phyloP scores from a whole-genome alignment of 2,888 invertebrate genomes.

The Iphiclides podalirius region DNA sequence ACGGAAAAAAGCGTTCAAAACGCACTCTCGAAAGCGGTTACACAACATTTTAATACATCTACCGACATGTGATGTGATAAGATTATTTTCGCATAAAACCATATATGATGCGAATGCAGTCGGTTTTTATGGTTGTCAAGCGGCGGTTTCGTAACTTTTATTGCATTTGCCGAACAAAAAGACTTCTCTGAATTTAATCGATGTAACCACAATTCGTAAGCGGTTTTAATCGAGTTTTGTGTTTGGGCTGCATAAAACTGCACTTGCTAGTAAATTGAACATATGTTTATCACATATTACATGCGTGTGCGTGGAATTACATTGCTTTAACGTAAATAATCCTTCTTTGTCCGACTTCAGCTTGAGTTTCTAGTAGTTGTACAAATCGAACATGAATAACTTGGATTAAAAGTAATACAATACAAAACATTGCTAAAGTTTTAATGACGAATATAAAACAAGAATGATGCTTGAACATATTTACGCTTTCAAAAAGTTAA shows the following conservation, averaged over 20 bases:
- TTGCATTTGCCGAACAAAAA: background rate
- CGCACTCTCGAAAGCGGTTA: background rate
- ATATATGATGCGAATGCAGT: background rate
- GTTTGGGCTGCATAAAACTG: background rate
- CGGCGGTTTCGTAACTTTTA: background rate
- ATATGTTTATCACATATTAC: too few relatives aligned
- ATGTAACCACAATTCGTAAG: background rate
- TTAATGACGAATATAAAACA: too few relatives aligned
- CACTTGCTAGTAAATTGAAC: background rate
- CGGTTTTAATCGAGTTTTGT: background rate
- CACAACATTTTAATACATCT: background rate
- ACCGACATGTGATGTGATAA: background rate
- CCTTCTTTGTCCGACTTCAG: too few relatives aligned
- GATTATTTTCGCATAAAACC: constrained; percentile 10
- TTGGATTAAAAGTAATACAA: background rate
- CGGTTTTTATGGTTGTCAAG: constrained; percentile 8
- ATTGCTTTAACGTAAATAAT: too few relatives aligned
- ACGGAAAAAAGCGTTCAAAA: background rate
- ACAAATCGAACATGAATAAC: background rate
- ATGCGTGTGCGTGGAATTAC: too few relatives aligned
- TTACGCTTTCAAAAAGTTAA: too few relatives aligned
- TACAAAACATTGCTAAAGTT: background rate
- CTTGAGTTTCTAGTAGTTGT: background rate
- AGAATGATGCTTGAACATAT: too few relatives aligned
- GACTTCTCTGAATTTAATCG: background rate